phyloP scores from a whole-genome alignment of 1,140 invertebrate species.

The Calephelis virginiensis region DNA sequence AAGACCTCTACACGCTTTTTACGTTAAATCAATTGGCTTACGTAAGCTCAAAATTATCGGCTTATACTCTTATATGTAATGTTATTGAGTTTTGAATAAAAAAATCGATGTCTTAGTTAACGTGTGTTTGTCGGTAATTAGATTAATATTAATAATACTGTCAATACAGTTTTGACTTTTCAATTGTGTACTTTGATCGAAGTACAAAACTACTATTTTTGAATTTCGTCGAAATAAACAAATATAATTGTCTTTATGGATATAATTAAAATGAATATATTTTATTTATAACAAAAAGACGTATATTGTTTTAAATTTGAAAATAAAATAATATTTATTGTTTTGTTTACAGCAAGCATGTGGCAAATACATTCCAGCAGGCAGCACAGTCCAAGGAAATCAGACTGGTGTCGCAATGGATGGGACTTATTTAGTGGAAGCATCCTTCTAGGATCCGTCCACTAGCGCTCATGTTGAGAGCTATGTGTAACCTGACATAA shows the following conservation, averaged over 20 bases:
- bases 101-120: constrained; percentile 4
- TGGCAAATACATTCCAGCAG: constrained; percentile 90
- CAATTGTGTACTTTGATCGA: no score
- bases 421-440: constrained; percentile 90
- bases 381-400: constrained; percentile 86
- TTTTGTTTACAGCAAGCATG: constrained; percentile 83
- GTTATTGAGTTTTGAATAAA: background rate
- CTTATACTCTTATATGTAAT: background rate
- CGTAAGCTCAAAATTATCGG: constrained; percentile 6
- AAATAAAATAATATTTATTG: constrained; percentile 16
- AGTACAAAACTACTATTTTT: no score
- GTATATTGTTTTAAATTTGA: background rate
- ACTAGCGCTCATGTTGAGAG: constrained; percentile 61
- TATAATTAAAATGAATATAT: no score
- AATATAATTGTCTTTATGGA: no score
- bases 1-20: constrained; percentile 21
- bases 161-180: no score
- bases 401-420: constrained; percentile 88
- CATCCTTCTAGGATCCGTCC: constrained; percentile 84
- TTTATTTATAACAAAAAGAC: background rate
- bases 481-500: constrained; percentile 48
- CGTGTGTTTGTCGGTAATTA: no score
- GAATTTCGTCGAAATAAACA: no score
- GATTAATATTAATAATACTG: no score
- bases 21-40: constrained; percentile 29